Base-by-base conservation (phyloP, 2,113 vertebrate genomes). In the Psilopogon haemacephalus region DNA sequence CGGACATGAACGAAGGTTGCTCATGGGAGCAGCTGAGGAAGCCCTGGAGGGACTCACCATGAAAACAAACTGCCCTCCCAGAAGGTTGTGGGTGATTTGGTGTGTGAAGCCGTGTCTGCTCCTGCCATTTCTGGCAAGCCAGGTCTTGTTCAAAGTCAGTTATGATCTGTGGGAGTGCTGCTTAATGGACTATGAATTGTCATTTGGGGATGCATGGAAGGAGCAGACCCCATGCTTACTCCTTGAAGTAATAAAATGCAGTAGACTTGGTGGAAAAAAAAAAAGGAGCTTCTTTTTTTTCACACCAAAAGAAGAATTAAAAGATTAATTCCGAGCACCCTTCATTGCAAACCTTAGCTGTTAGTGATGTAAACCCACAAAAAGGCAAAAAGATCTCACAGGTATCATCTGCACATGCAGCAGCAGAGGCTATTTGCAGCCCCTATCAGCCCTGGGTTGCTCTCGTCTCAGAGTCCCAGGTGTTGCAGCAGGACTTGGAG, bases 301-400 rank as follows among this genome's bases (percentile, higher is more conserved):
- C 65, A 59, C 50, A 80, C 44, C 27, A 11, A 65, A 84, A 91
- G 52, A 77, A 68, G 67, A 86, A 84, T 82, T 48, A 84, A 44
- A 93, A 90, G 73, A 86, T 69, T 69, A 69, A 44, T 84, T 95
- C 37, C 72, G 59, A 81, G 84, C 73, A 88, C 44, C 24, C 37
- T 81, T 78, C 63, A 42, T 40, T 50, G 40, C 73, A 84, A 68
- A 78, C 35, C 54, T 65, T 50, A 33, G 62, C 65, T 4, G 4
- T 86, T 58, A 27, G 9, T 23, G 20, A 17, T 78, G 33, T 48
- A 92, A 90, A 58, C 26, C 30, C 4, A 19, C n/a, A 75, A 77
- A 88, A 86, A 89, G 42, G 55, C 35, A 24, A 68, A 44, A 24
- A 68, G 40, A 48, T 77, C 44, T 89, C 59, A 30, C 26, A 54